Base-by-base conservation (phyloP, 2,888 invertebrate species). In the Drosophila putrida region DNA sequence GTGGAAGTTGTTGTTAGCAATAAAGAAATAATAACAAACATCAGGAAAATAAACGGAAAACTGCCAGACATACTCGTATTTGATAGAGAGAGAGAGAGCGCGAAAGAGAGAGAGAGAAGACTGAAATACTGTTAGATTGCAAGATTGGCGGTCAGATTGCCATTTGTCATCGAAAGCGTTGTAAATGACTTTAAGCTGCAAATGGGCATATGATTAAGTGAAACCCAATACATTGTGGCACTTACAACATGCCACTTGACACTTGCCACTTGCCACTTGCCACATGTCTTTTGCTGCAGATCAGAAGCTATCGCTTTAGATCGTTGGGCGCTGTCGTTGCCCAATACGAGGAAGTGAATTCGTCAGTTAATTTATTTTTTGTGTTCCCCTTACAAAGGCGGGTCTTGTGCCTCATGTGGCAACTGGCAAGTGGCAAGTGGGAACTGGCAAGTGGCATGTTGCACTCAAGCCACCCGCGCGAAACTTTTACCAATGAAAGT, bases 401-500 rank as follows among this genome's bases (percentile, higher is more conserved):
- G 33, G 78, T 44, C 67, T 41, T 41, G 44, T 57, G 54, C 61
- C 47, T 50, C 57, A 44, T 61, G 54, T 61, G 60, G 62, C 62
- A 62, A 46, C 27, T 4, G 74, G 73, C 59, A 35, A 15, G 44
- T 10, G 11, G 51, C 66, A 60, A 47, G 73, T 47, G 55, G 74
- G n/a, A n/a, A n/a, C n/a, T 10, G 11, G 51, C 66, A 60, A 47
- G 73, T 47, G 55, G 74, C 64, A 36, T 47, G 57, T 20, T 25
- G 46, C 61, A 58, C 38, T 28, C 50, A 13, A 65, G 57, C 64
- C 74, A 61, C 71, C 82, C 69, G 68, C 71, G 66, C 63, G 65
- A 69, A 82, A 78, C 78, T 89, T 78, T 82, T 85, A 70, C 82
- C 77, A 85, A 82, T 62, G 88, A 88, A 88, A 88, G 89, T 82